Evolutionary conservation across 2,797 vertebrate genomes (phyloP).

Genomic region (Esox lucius): DNA sequence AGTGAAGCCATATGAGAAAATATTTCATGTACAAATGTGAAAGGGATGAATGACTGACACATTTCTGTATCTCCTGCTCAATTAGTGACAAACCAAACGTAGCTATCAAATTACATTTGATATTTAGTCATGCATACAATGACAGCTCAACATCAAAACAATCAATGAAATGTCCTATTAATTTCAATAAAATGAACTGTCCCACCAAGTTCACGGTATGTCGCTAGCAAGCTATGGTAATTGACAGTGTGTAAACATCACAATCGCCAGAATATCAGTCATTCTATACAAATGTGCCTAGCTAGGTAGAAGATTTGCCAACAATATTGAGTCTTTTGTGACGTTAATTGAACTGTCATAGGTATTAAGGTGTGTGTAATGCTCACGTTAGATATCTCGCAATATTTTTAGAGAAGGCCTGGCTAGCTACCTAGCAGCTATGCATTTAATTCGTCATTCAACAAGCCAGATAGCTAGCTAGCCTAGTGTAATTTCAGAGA

Average conservation of each 20-base stretch:
- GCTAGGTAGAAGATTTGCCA: background rate
- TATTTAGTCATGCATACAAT: background rate
- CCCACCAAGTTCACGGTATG: background rate
- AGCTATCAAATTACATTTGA: background rate
- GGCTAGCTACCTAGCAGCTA: slow-evolving; percentile 22
- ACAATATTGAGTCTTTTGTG: slow-evolving; percentile 2
- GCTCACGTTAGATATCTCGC: slow-evolving; percentile 6
- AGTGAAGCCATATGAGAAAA: background rate
- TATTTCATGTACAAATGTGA: background rate
- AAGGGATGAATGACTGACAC: background rate
- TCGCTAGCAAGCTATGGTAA: background rate
- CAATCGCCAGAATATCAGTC: background rate
- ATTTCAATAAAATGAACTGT: background rate
- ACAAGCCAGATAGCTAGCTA: slow-evolving; percentile 34
- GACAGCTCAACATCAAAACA: background rate
- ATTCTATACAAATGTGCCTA: background rate
- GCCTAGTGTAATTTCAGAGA: slow-evolving; percentile 26
- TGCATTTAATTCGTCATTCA: slow-evolving; percentile 17
- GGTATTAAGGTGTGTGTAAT: slow-evolving; percentile 4
- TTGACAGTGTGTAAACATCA: slow-evolving; percentile 1
- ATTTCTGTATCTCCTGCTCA: background rate
- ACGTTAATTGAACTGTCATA: slow-evolving; percentile 1
- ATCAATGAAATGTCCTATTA: background rate
- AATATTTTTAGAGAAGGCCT: background rate
- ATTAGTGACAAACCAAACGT: background rate